These are phyloP conservation scores for Anomalospiza imberbis DNA, from an alignment of 2,797 vertebrate genomes.

Conservation along the genomic window DNA sequence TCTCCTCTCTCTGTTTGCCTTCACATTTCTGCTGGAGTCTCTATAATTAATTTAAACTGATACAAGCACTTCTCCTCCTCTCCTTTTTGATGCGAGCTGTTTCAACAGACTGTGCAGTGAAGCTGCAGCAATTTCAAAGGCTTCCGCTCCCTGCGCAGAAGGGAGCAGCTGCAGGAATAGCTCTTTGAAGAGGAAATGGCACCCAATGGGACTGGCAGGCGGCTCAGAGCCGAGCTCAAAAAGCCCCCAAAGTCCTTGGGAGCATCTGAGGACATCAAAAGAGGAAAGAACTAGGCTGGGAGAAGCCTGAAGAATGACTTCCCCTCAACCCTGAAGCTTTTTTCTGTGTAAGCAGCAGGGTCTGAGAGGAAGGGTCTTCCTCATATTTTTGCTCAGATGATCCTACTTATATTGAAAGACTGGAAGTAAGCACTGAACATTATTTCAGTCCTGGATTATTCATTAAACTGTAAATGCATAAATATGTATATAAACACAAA, in stretches of 20 bases:
- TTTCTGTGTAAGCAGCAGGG: constrained; percentile 40
- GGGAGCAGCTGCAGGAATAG: constrained; percentile 58
- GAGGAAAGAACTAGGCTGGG: constrained; percentile 29
- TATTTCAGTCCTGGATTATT: not conserved
- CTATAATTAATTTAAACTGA: constrained; percentile 62
- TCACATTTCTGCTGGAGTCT: constrained; percentile 34
- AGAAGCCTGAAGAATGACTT: constrained; percentile 25
- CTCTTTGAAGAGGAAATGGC: constrained; percentile 71
- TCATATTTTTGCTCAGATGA: not conserved
- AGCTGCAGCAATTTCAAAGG: constrained; percentile 62
- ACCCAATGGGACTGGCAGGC: constrained; percentile 60
- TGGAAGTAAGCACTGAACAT: not conserved
- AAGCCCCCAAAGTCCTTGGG: constrained; percentile 44
- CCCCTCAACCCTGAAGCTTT: not conserved
- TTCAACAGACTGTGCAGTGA: constrained; percentile 21
- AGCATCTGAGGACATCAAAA: constrained; percentile 61
- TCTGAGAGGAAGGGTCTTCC: not conserved
- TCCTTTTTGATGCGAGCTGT: constrained; percentile 48
- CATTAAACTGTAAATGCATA: not conserved
- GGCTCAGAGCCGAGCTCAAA: not conserved
- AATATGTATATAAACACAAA: not conserved
- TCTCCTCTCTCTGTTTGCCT: constrained; percentile 43
- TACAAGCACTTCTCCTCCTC: constrained; percentile 45
- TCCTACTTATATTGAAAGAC: not conserved
- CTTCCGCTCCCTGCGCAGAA: constrained; percentile 51